Percentiles rank a stretch among this genome's conserved stretches.
Evolutionary conservation across 2,888 invertebrate species (phyloP).

Genomic region (Ophioninae sp.): DNA sequence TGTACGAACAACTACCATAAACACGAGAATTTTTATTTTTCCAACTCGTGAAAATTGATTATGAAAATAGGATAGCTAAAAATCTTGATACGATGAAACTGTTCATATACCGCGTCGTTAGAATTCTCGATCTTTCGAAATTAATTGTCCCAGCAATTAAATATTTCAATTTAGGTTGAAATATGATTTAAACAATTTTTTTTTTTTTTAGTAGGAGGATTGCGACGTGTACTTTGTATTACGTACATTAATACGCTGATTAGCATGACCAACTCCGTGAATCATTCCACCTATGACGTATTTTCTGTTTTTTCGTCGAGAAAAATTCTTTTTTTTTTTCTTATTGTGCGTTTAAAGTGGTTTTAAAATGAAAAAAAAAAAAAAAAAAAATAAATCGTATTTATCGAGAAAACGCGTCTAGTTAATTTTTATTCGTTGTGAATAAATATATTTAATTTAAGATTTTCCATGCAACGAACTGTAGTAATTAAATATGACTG

Average conservation of each 20-base stretch:
- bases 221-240: background rate
- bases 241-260: background rate
- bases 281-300: no score
- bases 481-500: no score
- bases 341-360: background rate
- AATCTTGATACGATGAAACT: background rate
- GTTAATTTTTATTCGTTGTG: no score
- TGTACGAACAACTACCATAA: slow-evolving; percentile 3
- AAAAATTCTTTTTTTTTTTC: background rate
- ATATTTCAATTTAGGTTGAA: background rate
- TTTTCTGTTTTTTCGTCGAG: background rate
- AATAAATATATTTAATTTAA: no score
- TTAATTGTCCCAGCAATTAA: background rate
- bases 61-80: background rate
- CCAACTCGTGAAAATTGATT: slow-evolving; percentile 16
- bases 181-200: background rate
- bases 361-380: background rate
- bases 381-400: background rate
- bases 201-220: background rate
- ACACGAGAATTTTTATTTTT: slow-evolving; percentile 2
- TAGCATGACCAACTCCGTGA: background rate
- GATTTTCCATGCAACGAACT: no score
- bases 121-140: background rate
- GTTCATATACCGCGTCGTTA: background rate
- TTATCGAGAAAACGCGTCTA: no score